Base-by-base conservation (phyloP, 2,888 invertebrate species). In the Pardosa pseudoannulata region DNA sequence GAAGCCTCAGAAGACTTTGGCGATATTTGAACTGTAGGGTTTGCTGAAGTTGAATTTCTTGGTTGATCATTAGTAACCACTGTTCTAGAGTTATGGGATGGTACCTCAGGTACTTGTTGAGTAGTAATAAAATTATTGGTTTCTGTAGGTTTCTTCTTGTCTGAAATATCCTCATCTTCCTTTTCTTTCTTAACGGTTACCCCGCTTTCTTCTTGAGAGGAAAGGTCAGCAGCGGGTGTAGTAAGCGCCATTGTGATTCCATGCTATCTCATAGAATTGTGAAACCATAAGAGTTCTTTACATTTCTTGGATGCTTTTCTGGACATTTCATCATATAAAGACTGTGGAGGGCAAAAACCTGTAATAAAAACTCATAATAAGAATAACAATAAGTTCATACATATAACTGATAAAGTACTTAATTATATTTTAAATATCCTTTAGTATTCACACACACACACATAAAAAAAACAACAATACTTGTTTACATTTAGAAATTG, bases 141-240 rank as follows among this genome's bases (percentile, higher is more conserved):
- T 36, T 87, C 56, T 13, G 36, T 28, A n/a, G 67, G n/a, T 32
- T 46, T 27, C 7, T 50, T n/a, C 46, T 73, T 67, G n/a, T 31
- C 9, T n/a, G 7, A 23, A 31, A 16, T 28, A 11, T 67, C 70
- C 16, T 79, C 80, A 76, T 87, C 80, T 28, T 75, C 71, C 31
- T 87, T 79, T 27, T 87, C 85, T 31, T 56, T 70, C 64, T 86
- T 86, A 29, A 86, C 75, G 71, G 65, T 87, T 74, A 87, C 32
- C 79, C 78, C 76, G 75, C 76, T 79, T 83, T 73, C 78, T 46
- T 68, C 72, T 72, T 65, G 46, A 79, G 68, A 71, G 65, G 78
- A 71, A 70, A 75, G 74, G 73, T 87, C 81, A 83, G 46, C 70
- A 82, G 87, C 87, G 74, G 86, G 80, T 73, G 79, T 87, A 80